Evolutionary conservation across 2,888 invertebrate species (phyloP), one percentile per base, ranked within the genome.

Genomic region (Athalia circularis): DNA sequence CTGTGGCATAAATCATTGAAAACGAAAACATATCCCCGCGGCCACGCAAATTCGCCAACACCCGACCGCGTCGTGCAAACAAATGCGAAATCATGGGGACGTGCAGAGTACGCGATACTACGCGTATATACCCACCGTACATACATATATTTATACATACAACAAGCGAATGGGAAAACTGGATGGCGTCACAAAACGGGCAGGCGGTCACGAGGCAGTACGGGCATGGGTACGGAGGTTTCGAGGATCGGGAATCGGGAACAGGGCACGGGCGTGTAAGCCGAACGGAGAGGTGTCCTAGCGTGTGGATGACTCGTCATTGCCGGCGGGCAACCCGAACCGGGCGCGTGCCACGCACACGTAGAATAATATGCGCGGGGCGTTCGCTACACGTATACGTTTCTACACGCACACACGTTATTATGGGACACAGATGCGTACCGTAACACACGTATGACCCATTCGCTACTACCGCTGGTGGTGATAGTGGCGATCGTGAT

Each of bases 11-110:
- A 90, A 89, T 90, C 90, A 90, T 90, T 89, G 89, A 85, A 89
- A 90, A 89, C 89, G 89, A 90, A 90, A 90, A 90, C 89, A 89
- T 88, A 89, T 89, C 88, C 89, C 88, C 84, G 86, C 86, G 88
- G 88, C 86, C 87, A 88, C 88, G 88, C 88, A 90, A 89, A 90
- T 90, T 89, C 89, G 89, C 89, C 89, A 90, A 90, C 88, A 86
- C 86, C 85, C 87, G 84, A 89, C 90, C 89, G 87, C 89, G 89
- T 81, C 81, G 80, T 86, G 90, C 88, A 89, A 90, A 90, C 89
- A 88, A 88, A 88, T 88, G 88, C 85, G 87, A 86, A 89, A 89
- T 90, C 88, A 89, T 89, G 90, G 89, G 52, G 72, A 72, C 68
- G 52, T 62, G 43, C 62, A 43, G 52, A 15, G 47, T 59, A 52